Conservation (phyloP, 2,888 invertebrate genomes). For the Lycia hirtaria region DNA sequence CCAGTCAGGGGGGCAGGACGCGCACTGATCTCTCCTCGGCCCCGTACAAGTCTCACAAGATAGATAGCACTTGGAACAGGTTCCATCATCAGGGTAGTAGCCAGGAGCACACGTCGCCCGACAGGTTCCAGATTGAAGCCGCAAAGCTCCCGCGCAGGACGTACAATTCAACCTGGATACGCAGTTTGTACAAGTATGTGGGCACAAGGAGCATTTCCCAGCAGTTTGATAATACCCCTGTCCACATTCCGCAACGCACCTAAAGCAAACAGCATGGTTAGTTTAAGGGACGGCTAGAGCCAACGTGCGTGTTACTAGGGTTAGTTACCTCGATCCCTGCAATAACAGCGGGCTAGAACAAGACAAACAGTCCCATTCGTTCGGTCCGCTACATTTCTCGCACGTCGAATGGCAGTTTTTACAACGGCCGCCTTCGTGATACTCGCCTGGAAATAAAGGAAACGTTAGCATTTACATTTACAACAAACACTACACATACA, state of each 20-base stretch:
- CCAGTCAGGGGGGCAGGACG: slow-evolving; percentile 92
- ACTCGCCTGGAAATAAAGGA: slow-evolving; percentile 86
- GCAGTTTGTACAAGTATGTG: slow-evolving; percentile 92
- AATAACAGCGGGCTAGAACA: slow-evolving; percentile 90
- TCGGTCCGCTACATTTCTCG: slow-evolving; percentile 92
- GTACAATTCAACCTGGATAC: slow-evolving; percentile 93
- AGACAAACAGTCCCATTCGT: slow-evolving; percentile 91
- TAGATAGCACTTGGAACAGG: slow-evolving; percentile 92
- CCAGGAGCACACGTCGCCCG: slow-evolving; percentile 91
- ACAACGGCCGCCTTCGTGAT: slow-evolving; percentile 90
- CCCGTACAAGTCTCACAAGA: slow-evolving; percentile 94
- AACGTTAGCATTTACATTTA: slow-evolving; percentile 36
- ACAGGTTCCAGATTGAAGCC: slow-evolving; percentile 93
- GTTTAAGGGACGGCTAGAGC: slow-evolving; percentile 25
- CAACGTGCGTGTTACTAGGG: slow-evolving; percentile 58
- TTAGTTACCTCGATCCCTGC: slow-evolving; percentile 85
- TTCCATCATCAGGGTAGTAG: slow-evolving; percentile 94
- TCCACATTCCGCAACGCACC: slow-evolving; percentile 92
- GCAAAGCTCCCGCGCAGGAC: slow-evolving; percentile 90
- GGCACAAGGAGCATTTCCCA: slow-evolving; percentile 90
- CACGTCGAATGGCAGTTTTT: slow-evolving; percentile 94
- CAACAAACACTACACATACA: not conserved
- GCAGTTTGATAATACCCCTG: slow-evolving; percentile 91
- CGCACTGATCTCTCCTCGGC: slow-evolving; percentile 93
- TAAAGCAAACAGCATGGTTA: slow-evolving; percentile 49